Evolutionary conservation across 1,140 invertebrate species (phyloP), one percentile per base, ranked within the genome.

Genomic region (Drosophila auraria): DNA sequence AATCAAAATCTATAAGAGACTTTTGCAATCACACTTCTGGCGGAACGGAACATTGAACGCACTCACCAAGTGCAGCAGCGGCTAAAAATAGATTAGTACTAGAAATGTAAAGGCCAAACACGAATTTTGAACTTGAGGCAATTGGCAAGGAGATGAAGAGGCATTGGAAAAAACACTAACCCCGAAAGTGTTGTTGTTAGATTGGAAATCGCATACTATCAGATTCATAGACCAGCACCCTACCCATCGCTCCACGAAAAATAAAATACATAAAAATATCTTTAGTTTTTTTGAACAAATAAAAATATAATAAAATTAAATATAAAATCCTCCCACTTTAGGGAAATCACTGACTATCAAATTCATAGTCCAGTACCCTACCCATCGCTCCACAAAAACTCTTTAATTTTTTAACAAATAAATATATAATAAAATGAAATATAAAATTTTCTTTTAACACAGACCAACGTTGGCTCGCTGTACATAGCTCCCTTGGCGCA

Each of bases 391-490:
- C 27, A 30, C 27, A 5, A 30, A 30, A 6, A 27, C 27, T 27
- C 5, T 27, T 27, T 6, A 6, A 0, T 6, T 27, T 6, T 27
- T 49, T 7, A 49, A 25, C 27, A 6, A 49, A 23, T 5, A 15
- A 54, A 36, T 15, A 27, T 27, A 36, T 20, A 45, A 62, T 42
- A 15, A 54, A 9, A n/a, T 23, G 36, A 33, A 42, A 33, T 51
- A 17, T 44, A 20, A 2, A 8, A 20, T 33, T 20, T 33, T 45
- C 2, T 51, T 14, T 9, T 27, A 14, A 33, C 53, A 2, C 12
- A 93, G 92, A 89, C 91, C 66, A 91, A 93, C 58, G 83, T 93
- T 40, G 92, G 92, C 30, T 92, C 92, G 20, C 78, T 93, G 9
- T 93, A 93, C 23, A 93, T 93, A 25, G 91, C 92, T 57, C 92